Conservation (phyloP, 2,113 vertebrate species). For the Sinocyclocheilus rhinocerous region DNA sequence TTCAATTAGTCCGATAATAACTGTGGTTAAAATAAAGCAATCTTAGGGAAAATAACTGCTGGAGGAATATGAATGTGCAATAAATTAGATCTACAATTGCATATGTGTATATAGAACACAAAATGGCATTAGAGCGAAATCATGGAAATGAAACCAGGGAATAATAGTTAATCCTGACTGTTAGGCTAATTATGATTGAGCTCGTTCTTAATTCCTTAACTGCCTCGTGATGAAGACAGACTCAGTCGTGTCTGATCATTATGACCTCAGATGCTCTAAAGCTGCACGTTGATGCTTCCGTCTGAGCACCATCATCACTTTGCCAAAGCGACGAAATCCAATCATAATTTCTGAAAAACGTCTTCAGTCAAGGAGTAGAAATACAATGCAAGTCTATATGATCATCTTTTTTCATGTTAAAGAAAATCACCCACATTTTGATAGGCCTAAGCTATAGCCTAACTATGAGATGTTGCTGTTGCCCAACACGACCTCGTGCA, state of each 20-base stretch:
- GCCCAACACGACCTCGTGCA: slow-evolving; percentile 14
- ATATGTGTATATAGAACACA: not conserved
- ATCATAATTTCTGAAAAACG: not conserved
- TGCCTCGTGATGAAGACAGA: not conserved
- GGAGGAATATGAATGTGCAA: slow-evolving; percentile 41
- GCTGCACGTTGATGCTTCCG: too few relatives aligned
- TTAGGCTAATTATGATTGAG: slow-evolving; percentile 12
- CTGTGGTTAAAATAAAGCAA: slow-evolving; percentile 52
- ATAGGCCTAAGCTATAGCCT: not conserved
- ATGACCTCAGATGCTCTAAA: not conserved
- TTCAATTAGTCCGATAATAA: slow-evolving; percentile 60
- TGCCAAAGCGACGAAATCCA: too few relatives aligned
- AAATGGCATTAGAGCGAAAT: not conserved
- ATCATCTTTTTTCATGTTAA: not conserved
- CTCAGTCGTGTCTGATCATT: slow-evolving; percentile 2
- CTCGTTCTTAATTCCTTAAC: slow-evolving; percentile 6
- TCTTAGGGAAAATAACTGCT: slow-evolving; percentile 26
- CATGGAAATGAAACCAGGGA: slow-evolving; percentile 19
- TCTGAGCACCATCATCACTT: too few relatives aligned
- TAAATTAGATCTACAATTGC: slow-evolving; percentile 46
- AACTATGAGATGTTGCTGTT: not conserved
- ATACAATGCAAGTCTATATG: too few relatives aligned
- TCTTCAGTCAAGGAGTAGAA: not conserved
- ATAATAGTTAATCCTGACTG: slow-evolving; percentile 30
- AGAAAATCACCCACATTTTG: not conserved